Evolutionary conservation across 2,797 vertebrate species (phyloP), one percentile per base, ranked within the genome.

Genomic region (Gobionotothen gibberifrons): DNA sequence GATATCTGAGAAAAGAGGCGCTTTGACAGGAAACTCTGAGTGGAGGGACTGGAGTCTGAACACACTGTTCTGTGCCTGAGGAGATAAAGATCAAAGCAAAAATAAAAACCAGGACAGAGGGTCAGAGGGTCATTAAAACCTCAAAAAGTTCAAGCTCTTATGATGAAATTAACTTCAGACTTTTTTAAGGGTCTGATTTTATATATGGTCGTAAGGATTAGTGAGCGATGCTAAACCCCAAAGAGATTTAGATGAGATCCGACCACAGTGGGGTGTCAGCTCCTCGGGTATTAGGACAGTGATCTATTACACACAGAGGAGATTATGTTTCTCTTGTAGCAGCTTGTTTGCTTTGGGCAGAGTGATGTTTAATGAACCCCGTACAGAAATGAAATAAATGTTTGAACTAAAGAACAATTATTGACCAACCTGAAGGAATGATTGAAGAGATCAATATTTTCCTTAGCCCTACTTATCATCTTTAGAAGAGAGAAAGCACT

Each of bases 31-130:
- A 60, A 73, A 12, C 17, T 60, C 56, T 56, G 17, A 0, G 22
- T 15, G 17, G 49, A 66, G 11, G 48, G 74, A 36, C 1, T 67
- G 17, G n/a, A 69, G 64, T 83, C 8, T 17, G 54, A 79, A 72
- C 19, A 68, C 47, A 58, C 19, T 16, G 51, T 51, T 83, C 75
- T 56, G 51, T 69, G 46, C 53, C 54, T 26, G 32, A 17, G 15
- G 40, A 75, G 74, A 71, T 76, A 64, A 72, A 43, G 51, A 84
- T 79, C 54, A 84, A 75, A 79, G 47, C 11, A 5, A 36, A 73
- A 85, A 65, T 67, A 12, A 81, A 80, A 83, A 55, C 6, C 39
- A 51, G 63, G 59, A 56, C 64, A 73, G 66, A 64, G 16, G 72
- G 71, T 63, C 40, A 46, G 53, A 46, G 6, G n/a, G 12, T 39